Conservation (phyloP, 2,888 invertebrate species). For the Micoletzkya japonica region DNA sequence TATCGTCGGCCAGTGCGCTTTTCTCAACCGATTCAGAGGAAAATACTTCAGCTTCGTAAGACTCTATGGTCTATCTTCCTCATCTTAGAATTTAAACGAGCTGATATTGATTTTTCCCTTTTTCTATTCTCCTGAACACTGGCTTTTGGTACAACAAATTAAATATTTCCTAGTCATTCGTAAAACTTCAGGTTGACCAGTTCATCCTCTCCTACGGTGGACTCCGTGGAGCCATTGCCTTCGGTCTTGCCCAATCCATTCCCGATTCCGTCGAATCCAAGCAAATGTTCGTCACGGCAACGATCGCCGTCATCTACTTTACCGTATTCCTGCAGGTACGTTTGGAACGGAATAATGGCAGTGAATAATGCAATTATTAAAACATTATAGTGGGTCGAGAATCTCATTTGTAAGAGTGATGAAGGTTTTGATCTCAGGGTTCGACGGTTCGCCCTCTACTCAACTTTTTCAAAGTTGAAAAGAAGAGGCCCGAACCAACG, state of each 20-base stretch:
- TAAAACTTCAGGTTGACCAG: constrained; percentile 69
- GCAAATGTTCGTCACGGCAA: constrained; percentile 70
- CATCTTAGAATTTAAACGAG: no score
- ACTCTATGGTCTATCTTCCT: no score
- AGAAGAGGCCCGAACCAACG: constrained; percentile 83
- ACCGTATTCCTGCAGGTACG: constrained; percentile 91
- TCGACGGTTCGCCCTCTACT: constrained; percentile 34
- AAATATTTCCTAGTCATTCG: neutral
- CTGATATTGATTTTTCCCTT: no score
- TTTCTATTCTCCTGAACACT: neutral
- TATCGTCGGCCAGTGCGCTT: constrained; percentile 83
- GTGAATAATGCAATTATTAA: neutral
- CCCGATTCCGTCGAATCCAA: constrained; percentile 80
- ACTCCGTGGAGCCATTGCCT: constrained; percentile 92
- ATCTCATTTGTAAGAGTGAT: neutral
- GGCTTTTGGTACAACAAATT: neutral
- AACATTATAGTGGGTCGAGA: neutral
- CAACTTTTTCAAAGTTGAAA: constrained; percentile 62
- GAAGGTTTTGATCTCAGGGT: constrained; percentile 38
- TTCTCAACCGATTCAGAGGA: constrained; percentile 85
- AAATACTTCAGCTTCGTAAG: constrained; percentile 49
- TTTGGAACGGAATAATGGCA: neutral
- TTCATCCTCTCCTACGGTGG: constrained; percentile 96
- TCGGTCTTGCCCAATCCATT: constrained; percentile 83
- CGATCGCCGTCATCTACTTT: constrained; percentile 93